These are phyloP conservation scores for Lasioglossum pauxillum DNA, from an alignment of 2,888 invertebrate genomes.

Conservation along the genomic window DNA sequence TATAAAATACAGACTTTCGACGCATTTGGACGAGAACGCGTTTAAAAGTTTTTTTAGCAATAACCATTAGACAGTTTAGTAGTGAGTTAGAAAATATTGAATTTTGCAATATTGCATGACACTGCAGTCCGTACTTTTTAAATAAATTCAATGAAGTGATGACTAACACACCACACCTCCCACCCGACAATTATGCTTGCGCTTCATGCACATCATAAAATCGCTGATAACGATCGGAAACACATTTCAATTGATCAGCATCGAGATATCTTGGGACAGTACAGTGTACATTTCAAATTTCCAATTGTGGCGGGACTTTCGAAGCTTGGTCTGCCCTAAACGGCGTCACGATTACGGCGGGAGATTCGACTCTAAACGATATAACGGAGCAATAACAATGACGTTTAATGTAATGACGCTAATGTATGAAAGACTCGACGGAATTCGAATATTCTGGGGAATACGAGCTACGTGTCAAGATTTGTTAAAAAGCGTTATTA, in stretches of 20 bases:
- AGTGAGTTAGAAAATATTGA: not conserved
- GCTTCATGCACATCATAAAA: not conserved
- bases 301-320: not conserved
- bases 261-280: not conserved
- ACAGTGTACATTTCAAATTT: slow-evolving; percentile 2
- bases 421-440: slow-evolving; percentile 10
- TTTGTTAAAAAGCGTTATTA: slow-evolving; percentile 38
- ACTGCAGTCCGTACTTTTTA: not conserved
- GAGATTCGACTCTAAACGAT: slow-evolving; percentile 10
- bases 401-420: slow-evolving; percentile 10
- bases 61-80: not conserved
- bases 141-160: not conserved
- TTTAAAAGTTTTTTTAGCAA: not conserved
- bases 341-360: not conserved
- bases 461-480: slow-evolving; percentile 49
- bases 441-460: slow-evolving; percentile 27
- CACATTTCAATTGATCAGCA: not conserved
- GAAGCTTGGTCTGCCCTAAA: slow-evolving; percentile 7
- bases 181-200: not conserved
- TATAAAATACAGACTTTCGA: not conserved
- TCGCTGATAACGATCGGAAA: not conserved
- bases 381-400: slow-evolving; percentile 2
- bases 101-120: not conserved
- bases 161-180: too few relatives aligned
- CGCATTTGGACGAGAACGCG: not conserved